Percentiles rank a stretch among this genome's conserved stretches.
Evolutionary conservation across 2,113 vertebrate genomes (phyloP).

Genomic region (Bos javanicus): DNA sequence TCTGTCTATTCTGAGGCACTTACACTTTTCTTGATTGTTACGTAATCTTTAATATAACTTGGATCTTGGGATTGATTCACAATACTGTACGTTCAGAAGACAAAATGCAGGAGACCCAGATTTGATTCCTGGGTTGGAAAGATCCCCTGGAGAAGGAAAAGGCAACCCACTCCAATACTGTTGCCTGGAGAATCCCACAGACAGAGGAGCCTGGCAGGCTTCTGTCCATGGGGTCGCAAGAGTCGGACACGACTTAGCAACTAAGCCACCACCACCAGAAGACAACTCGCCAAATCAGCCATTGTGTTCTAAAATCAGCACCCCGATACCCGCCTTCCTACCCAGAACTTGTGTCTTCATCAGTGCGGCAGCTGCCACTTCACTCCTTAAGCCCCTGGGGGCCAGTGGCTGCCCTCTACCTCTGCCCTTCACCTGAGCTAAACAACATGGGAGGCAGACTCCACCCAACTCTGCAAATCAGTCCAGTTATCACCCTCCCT

Average conservation of each 20-base stretch:
- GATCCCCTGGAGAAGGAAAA: not conserved
- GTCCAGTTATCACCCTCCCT: not conserved
- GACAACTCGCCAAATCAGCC: not conserved
- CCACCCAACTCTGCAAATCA: not conserved
- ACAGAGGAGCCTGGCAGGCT: not conserved
- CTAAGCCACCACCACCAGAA: not conserved
- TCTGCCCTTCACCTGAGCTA: not conserved
- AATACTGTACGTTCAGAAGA: not conserved
- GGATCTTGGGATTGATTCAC: not conserved
- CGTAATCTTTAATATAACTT: not conserved
- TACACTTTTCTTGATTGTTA: not conserved
- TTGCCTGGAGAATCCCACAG: not conserved
- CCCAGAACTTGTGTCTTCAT: not conserved
- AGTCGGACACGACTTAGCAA: not conserved
- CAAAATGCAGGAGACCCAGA: not conserved
- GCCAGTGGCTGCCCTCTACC: not conserved
- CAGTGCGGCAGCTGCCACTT: not conserved
- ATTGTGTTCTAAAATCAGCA: not conserved
- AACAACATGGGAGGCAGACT: not conserved
- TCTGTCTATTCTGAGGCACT: not conserved
- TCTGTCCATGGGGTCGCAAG: not conserved
- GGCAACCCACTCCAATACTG: not conserved
- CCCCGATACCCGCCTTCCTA: not conserved
- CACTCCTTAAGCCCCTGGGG: not conserved
- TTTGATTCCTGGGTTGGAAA: not conserved